Percentiles rank a stretch among this genome's conserved stretches.
Conservation (phyloP, 2,113 vertebrate genomes). For the Etheostoma cragini region DNA sequence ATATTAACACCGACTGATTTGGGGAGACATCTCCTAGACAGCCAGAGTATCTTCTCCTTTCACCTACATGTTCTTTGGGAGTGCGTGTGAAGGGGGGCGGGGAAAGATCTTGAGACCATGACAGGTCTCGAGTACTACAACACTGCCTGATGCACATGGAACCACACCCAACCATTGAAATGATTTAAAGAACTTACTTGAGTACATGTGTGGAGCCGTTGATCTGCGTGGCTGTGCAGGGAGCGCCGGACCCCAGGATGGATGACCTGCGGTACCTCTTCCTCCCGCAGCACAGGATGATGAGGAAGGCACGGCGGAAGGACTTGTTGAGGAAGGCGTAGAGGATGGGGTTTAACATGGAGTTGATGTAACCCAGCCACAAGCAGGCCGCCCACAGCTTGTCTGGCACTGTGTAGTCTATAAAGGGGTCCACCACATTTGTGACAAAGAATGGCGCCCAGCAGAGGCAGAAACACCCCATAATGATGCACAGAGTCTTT, state of each 20-base stretch:
- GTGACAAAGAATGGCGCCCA: constrained; percentile 99
- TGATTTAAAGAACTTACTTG: constrained; percentile 86
- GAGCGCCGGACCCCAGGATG: constrained; percentile 87
- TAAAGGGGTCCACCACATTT: constrained; percentile 97
- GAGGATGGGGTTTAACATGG: constrained; percentile 98
- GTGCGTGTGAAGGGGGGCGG: too few species aligned
- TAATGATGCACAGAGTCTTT: constrained; percentile 98
- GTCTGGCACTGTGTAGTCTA: constrained; percentile 92
- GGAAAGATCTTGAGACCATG: too few species aligned
- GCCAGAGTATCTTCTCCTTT: too few species aligned
- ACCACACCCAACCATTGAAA: neutral
- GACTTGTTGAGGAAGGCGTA: constrained; percentile 99
- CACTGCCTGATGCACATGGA: too few species aligned
- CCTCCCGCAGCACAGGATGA: constrained; percentile 97
- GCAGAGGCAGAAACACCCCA: constrained; percentile 99
- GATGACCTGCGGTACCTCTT: constrained; percentile 92
- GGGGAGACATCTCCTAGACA: too few species aligned
- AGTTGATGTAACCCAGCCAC: constrained; percentile 99
- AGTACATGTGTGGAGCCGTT: constrained; percentile 96
- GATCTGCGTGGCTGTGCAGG: constrained; percentile 93
- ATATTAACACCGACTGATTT: too few species aligned
- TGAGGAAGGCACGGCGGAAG: constrained; percentile 99
- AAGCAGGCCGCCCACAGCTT: constrained; percentile 96
- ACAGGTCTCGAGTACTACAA: too few species aligned
- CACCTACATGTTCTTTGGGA: too few species aligned